A percentile compares a stretch with the other conserved stretches of the same genome.
Conservation (phyloP, 2,113 vertebrate genomes). For the Lepidothrix coronata region DNA sequence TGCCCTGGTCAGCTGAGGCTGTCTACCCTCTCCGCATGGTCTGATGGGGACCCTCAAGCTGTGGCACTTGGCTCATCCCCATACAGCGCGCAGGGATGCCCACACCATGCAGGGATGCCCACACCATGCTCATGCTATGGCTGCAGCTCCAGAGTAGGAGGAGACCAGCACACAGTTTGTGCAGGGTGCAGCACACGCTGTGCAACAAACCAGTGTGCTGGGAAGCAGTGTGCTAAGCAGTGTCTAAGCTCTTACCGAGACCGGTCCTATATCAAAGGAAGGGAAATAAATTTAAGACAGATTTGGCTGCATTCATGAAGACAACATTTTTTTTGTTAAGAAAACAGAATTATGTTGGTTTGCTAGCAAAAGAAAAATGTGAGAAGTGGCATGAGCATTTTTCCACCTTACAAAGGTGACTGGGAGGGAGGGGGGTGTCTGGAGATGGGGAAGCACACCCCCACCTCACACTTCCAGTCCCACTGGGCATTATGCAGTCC, state of each 20-base stretch:
- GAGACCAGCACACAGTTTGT: not conserved
- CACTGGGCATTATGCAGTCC: not conserved
- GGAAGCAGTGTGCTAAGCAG: not conserved
- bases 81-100: fast-evolving
- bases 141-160: not conserved
- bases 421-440: not conserved
- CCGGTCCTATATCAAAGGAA: not conserved
- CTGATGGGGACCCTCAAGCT: not conserved
- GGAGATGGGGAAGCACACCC: not conserved
- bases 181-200: not conserved
- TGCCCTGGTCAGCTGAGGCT: not conserved
- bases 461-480: not conserved
- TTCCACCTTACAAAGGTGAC: not conserved
- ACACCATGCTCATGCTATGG: not conserved
- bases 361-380: not conserved
- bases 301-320: not conserved
- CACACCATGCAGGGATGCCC: not conserved
- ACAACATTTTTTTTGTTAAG: not conserved
- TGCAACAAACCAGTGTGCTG: not conserved
- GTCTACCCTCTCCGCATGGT: fast-evolving
- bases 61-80: fast-evolving
- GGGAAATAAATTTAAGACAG: not conserved
- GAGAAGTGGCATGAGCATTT: not conserved
- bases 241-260: not conserved
- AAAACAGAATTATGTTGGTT: not conserved